These are phyloP conservation scores for Rhyzopertha dominica DNA, from an alignment of 1,140 invertebrate genomes.

Conservation along the genomic window DNA sequence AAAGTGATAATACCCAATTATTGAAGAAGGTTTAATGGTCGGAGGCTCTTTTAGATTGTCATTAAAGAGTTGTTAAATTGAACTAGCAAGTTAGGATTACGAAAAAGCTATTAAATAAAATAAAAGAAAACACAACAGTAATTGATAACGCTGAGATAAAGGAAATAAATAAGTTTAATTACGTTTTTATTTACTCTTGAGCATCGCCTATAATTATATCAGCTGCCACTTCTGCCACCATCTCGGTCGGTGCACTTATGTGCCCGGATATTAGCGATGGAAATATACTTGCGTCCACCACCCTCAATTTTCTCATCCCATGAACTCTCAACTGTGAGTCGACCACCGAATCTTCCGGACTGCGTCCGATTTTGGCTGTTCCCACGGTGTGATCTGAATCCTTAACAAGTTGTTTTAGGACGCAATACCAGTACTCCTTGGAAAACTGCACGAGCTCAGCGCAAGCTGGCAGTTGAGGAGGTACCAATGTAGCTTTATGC, in stretches of 20 bases:
- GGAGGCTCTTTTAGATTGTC: too few relatives aligned
- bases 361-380: constrained; percentile 38
- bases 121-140: too few relatives aligned
- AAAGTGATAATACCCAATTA: too few relatives aligned
- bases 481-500: constrained; percentile 54
- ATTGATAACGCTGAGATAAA: too few relatives aligned
- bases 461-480: constrained; percentile 59
- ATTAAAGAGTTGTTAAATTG: too few relatives aligned
- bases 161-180: too few relatives aligned
- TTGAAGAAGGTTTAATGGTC: too few relatives aligned
- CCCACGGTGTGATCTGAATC: constrained; percentile 35
- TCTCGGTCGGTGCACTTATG: constrained; percentile 62
- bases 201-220: constrained; percentile 66
- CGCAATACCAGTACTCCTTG: constrained; percentile 38
- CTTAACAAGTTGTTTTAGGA: constrained; percentile 27
- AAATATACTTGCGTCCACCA: constrained; percentile 35
- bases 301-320: constrained; percentile 27
- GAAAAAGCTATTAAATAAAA: too few relatives aligned
- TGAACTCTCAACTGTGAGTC: constrained; percentile 23
- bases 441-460: constrained; percentile 7
- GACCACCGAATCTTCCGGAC: constrained; percentile 18
- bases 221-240: constrained; percentile 80
- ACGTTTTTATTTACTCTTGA: too few relatives aligned
- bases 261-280: constrained; percentile 40
- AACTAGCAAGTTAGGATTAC: too few relatives aligned